phyloP scores from a whole-genome alignment of 2,888 invertebrate genomes.

The Mechanitis mazaeus region DNA sequence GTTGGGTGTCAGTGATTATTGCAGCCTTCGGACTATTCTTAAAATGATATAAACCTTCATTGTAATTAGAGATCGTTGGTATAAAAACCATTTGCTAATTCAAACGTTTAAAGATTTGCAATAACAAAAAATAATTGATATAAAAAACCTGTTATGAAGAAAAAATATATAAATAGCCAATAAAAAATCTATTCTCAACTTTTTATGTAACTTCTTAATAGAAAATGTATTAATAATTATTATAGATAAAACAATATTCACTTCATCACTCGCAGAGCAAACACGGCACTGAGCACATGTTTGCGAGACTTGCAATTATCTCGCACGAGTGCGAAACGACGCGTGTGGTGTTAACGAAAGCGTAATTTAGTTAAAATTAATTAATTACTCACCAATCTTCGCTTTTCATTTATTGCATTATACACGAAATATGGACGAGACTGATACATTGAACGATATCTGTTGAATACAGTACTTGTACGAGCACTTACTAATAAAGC shows the following conservation, averaged over 20 bases:
- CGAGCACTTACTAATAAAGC: too few species aligned
- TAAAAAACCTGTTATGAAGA: too few species aligned
- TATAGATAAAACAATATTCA: too few species aligned
- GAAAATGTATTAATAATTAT: too few species aligned
- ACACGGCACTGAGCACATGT: conserved; percentile 2
- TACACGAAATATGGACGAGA: conserved; percentile 28
- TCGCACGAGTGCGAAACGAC: conserved; percentile 11
- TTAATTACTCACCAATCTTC: conserved; percentile 34
- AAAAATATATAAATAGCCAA: too few species aligned
- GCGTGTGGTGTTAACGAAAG: conserved; percentile 48
- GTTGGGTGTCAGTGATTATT: too few species aligned
- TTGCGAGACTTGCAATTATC: conserved; percentile 12
- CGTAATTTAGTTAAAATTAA: conserved; percentile 38
- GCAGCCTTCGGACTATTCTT: neutral
- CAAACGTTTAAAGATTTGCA: neutral
- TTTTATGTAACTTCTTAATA: too few species aligned
- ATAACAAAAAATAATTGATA: too few species aligned
- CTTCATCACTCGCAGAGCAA: too few species aligned
- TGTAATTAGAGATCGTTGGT: conserved; percentile 11
- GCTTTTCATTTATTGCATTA: conserved; percentile 36
- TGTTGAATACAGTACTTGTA: too few species aligned
- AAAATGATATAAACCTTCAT: conserved; percentile 20
- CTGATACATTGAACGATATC: neutral
- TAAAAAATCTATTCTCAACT: too few species aligned
- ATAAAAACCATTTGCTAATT: conserved; percentile 9